These are phyloP conservation scores for Nothoprocta pentlandii DNA, from an alignment of 2,113 vertebrate genomes.

Conservation along the genomic window DNA sequence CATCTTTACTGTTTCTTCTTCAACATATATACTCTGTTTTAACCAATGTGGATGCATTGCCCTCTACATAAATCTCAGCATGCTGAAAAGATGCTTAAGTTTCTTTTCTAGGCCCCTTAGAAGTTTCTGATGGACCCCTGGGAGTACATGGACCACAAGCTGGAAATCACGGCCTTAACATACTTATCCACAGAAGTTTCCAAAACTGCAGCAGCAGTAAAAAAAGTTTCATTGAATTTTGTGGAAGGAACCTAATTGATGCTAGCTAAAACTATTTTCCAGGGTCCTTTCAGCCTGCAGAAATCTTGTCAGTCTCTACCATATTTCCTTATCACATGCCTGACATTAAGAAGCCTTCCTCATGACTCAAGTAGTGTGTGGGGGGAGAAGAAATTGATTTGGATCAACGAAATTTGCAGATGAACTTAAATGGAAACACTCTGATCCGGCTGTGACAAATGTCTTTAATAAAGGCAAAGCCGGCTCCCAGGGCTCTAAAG, in stretches of 20 bases:
- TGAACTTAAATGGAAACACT: slow-evolving; percentile 2
- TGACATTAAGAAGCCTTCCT: background rate
- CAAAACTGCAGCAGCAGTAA: background rate
- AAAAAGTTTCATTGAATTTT: background rate
- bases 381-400: background rate
- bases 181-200: background rate
- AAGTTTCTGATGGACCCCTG: background rate
- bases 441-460: background rate
- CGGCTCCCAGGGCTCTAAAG: slow-evolving; percentile 8
- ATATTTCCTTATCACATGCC: background rate
- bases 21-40: background rate
- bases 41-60: background rate
- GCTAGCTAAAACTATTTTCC: background rate
- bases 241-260: background rate
- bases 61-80: background rate
- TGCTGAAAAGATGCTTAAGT: background rate
- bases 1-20: background rate
- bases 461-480: slow-evolving; percentile 14
- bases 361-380: background rate
- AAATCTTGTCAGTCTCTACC: background rate
- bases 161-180: background rate
- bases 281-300: background rate
- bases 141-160: background rate
- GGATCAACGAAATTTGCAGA: background rate
- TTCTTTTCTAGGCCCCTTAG: background rate